phyloP scores from a whole-genome alignment of 2,797 vertebrate genomes.

The Melanotaenia nigrans region DNA sequence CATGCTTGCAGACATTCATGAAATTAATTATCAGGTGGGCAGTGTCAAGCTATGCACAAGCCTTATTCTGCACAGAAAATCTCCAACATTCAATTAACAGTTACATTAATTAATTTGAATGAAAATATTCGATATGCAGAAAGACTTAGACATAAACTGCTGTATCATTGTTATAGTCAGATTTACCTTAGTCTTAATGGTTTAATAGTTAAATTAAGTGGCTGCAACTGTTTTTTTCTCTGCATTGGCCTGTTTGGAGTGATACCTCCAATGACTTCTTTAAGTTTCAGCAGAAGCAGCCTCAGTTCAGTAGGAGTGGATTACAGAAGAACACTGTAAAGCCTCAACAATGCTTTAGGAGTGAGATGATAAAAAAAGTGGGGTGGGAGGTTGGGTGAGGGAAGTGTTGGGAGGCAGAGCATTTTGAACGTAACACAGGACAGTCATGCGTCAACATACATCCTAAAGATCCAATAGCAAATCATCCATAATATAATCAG shows the following conservation, averaged over 20 bases:
- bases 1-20: neutral
- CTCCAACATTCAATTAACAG: neutral
- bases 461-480: neutral
- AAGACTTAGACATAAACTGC: neutral
- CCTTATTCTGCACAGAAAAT: neutral
- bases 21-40: neutral
- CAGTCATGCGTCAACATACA: slow-evolving; percentile 11
- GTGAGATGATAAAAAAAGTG: neutral
- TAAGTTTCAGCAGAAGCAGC: slow-evolving; percentile 30
- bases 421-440: slow-evolving; percentile 36
- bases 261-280: neutral
- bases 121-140: neutral
- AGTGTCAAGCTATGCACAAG: neutral
- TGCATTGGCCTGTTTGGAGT: neutral
- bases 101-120: neutral
- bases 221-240: neutral
- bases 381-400: slow-evolving; percentile 24
- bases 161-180: neutral
- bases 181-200: neutral
- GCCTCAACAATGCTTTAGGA: slow-evolving; percentile 21
- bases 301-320: slow-evolving; percentile 39
- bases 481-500: neutral
- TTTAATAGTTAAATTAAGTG: neutral
- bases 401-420: slow-evolving; percentile 41
- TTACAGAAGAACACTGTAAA: slow-evolving; percentile 41